Conservation (phyloP, 2,888 invertebrate species). For the Athripsodes cinereus region DNA sequence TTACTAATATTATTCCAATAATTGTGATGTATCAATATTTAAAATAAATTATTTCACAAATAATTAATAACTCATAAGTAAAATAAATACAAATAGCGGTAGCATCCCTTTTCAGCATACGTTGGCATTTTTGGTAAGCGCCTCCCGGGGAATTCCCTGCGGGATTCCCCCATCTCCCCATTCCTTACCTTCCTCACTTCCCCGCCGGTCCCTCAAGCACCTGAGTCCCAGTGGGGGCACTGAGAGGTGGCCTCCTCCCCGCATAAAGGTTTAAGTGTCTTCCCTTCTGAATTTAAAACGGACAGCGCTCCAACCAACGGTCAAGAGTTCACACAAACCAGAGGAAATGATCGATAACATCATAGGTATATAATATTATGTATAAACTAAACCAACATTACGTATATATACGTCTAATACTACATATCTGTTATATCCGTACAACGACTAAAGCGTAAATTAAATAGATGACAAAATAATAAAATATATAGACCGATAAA, state of each 20-base stretch:
- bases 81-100: too few species aligned
- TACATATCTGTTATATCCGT: too few species aligned
- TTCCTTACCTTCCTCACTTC: background rate
- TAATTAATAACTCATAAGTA: too few species aligned
- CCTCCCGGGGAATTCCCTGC: slow-evolving; percentile 17
- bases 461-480: too few species aligned
- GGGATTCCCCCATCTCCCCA: slow-evolving; percentile 9
- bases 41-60: too few species aligned
- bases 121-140: slow-evolving; percentile 25
- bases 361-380: too few species aligned
- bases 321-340: slow-evolving; percentile 21
- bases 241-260: slow-evolving; percentile 7
- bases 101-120: slow-evolving; percentile 20
- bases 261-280: slow-evolving; percentile 26
- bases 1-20: too few species aligned
- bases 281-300: slow-evolving; percentile 26
- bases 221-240: slow-evolving; percentile 12
- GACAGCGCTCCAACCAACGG: slow-evolving; percentile 18
- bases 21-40: too few species aligned
- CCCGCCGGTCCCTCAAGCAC: slow-evolving; percentile 8
- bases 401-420: too few species aligned
- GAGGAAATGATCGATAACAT: background rate
- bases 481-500: too few species aligned
- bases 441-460: too few species aligned
- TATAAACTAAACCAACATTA: too few species aligned